Conservation (phyloP, 2,113 vertebrate genomes). For the Lutjanus erythropterus region DNA sequence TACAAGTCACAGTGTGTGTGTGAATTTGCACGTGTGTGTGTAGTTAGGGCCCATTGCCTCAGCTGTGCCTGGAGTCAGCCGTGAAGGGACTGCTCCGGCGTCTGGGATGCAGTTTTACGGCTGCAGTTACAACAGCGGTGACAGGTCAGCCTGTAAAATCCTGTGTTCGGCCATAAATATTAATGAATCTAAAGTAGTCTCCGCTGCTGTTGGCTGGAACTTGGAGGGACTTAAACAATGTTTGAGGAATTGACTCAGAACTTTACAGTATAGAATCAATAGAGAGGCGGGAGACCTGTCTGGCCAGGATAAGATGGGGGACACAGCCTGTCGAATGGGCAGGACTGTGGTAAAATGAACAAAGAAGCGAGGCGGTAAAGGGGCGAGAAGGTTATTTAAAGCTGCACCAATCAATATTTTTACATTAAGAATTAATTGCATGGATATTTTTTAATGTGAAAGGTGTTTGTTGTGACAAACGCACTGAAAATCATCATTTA, state of each 20-base stretch:
- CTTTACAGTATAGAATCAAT: constrained; percentile 39
- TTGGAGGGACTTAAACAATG: constrained; percentile 17
- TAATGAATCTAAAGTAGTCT: constrained; percentile 54
- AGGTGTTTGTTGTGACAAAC: background rate
- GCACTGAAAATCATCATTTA: background rate
- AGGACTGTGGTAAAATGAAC: background rate
- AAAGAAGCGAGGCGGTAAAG: background rate
- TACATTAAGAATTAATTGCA: constrained; percentile 6
- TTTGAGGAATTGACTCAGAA: constrained; percentile 46
- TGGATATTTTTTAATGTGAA: background rate
- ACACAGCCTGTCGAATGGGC: background rate
- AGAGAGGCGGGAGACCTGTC: constrained; percentile 16
- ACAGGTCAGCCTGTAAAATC: constrained; percentile 64
- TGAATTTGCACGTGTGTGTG: constrained; percentile 1
- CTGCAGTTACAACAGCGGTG: constrained; percentile 61
- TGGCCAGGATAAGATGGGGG: background rate
- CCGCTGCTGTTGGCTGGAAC: constrained; percentile 24
- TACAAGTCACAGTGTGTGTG: background rate
- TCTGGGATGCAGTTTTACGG: constrained; percentile 58
- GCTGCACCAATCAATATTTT: background rate
- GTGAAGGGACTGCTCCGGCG: constrained; percentile 31
- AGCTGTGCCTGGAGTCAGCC: constrained; percentile 42
- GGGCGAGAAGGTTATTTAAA: background rate
- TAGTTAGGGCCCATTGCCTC: constrained; percentile 12
- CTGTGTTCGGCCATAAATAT: constrained; percentile 68